Conservation (phyloP, 2,888 invertebrate species). For the Yponomeuta cagnagella region DNA sequence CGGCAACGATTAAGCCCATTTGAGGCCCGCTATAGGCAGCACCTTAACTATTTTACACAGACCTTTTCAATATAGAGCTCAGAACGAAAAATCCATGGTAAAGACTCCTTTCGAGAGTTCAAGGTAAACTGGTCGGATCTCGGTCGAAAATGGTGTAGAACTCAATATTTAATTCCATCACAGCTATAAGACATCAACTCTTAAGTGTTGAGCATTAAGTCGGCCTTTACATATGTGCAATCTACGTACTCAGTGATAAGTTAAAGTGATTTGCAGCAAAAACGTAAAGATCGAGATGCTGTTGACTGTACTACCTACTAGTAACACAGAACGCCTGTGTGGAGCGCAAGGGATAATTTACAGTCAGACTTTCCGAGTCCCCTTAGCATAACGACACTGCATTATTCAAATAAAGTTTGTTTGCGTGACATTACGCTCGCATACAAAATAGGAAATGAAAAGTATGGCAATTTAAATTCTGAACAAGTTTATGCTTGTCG, state of each 20-base stretch:
- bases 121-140: background rate
- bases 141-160: background rate
- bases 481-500: background rate
- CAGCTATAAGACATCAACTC: background rate
- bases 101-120: background rate
- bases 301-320: background rate
- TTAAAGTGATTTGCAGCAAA: background rate
- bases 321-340: background rate
- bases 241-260: no score
- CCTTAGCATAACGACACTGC: slow-evolving; percentile 2
- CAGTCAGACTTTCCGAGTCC: background rate
- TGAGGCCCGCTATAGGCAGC: slow-evolving; percentile 19
- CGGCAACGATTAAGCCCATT: slow-evolving; percentile 70
- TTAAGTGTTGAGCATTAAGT: background rate
- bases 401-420: slow-evolving; percentile 3
- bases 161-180: slow-evolving; percentile 9
- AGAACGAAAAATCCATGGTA: background rate
- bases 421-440: slow-evolving; percentile 2
- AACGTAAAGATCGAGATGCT: background rate
- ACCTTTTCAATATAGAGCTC: background rate
- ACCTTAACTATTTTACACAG: slow-evolving; percentile 13
- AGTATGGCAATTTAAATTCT: slow-evolving; percentile 3
- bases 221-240: no score
- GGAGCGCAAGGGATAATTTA: slow-evolving; percentile 3
- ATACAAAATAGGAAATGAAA: slow-evolving; percentile 3